These are phyloP conservation scores for Cantharis rufa DNA, from an alignment of 2,888 invertebrate genomes.

Conservation along the genomic window DNA sequence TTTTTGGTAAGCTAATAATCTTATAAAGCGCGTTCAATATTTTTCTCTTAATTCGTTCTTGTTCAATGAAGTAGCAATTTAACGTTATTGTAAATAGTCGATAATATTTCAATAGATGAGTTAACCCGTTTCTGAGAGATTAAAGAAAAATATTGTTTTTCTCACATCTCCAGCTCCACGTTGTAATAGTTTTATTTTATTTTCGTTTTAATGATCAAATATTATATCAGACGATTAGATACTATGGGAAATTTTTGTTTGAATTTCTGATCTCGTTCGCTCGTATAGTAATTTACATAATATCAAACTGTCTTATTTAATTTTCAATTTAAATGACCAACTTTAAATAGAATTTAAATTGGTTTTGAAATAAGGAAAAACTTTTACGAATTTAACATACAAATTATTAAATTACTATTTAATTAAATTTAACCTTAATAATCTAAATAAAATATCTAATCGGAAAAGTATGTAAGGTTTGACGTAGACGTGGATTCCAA, in stretches of 20 bases:
- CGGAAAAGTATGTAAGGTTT: background rate
- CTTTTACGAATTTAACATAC: background rate
- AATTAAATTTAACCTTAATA: background rate
- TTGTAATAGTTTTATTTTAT: background rate
- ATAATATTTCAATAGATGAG: background rate
- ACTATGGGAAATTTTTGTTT: background rate
- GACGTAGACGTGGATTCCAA: background rate
- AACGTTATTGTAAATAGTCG: background rate
- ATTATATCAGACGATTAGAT: background rate
- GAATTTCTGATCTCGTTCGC: background rate
- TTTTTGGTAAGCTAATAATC: background rate
- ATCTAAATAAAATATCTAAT: background rate
- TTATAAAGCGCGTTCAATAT: background rate
- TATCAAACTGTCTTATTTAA: background rate
- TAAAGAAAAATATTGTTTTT: background rate
- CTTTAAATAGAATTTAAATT: background rate
- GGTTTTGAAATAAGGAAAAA: background rate
- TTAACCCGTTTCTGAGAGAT: background rate
- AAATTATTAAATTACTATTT: background rate
- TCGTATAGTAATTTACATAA: too few relatives aligned
- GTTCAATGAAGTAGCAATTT: background rate
- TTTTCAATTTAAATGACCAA: background rate
- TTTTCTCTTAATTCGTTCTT: background rate
- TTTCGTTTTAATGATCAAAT: background rate
- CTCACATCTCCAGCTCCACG: background rate